Evolutionary conservation across 2,888 invertebrate species (phyloP).

Genomic region (Aleiodes alternator): DNA sequence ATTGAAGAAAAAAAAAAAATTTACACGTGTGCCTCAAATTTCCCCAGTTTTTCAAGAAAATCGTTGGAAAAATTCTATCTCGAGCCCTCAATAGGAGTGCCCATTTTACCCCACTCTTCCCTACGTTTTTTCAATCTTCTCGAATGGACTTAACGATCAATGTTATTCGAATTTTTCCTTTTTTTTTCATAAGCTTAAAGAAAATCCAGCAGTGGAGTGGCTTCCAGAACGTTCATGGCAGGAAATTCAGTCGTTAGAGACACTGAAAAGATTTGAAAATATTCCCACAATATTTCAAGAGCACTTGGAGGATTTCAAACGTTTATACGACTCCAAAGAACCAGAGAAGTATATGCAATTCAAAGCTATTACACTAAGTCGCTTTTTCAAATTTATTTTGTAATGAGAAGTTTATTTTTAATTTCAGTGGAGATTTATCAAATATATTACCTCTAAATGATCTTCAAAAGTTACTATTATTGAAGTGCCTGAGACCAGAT

Average conservation of each 20-base stretch:
- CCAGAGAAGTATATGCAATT: slow-evolving; percentile 79
- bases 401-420: neutral
- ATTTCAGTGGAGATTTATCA: neutral
- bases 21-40: too few relatives aligned
- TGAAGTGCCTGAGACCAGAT: slow-evolving; percentile 89
- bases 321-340: slow-evolving; percentile 81
- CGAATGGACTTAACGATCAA: neutral
- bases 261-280: slow-evolving; percentile 79
- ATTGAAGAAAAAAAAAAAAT: too few relatives aligned
- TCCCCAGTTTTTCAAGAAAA: too few relatives aligned
- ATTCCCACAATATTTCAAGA: slow-evolving; percentile 81
- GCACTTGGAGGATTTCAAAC: slow-evolving; percentile 78
- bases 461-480: slow-evolving; percentile 86
- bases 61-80: too few relatives aligned
- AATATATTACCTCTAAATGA: slow-evolving; percentile 76
- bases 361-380: neutral
- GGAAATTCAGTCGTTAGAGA: slow-evolving; percentile 85
- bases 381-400: too few relatives aligned
- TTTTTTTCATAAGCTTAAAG: slow-evolving; percentile 63
- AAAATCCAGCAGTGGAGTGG: slow-evolving; percentile 90
- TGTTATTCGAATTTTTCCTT: neutral
- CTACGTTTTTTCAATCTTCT: neutral
- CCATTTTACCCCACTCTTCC: too few relatives aligned
- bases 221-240: slow-evolving; percentile 88
- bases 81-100: too few relatives aligned